Base-by-base conservation (phyloP, 2,113 vertebrate species). In the Cranoglanis bouderius region DNA sequence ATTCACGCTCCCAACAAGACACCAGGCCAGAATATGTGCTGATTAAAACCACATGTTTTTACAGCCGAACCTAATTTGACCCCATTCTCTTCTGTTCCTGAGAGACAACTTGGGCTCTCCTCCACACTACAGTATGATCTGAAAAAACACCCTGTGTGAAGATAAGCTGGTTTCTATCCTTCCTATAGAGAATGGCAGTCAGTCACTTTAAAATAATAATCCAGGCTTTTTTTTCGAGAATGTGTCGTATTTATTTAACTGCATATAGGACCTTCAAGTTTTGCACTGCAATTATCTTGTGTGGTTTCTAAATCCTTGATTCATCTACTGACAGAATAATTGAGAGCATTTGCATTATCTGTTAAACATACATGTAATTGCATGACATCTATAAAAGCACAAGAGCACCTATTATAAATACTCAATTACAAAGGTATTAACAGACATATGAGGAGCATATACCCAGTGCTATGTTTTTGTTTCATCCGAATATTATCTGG, bases 31-130 rank as follows among this genome's bases (percentile, higher is more conserved):
- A 59, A 82, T 82, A 86, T 86, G 83, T 29, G 61, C 82, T 90
- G 91, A 95, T 92, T 92, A 91, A 89, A 94, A 92, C 90, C 93
- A 95, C 92, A 93, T 93, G 94, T 94, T 93, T 86, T 59, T 32
- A 43, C 19, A 74, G 74, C 61, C 85, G 59, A 84, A 87, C 77
- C 85, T 85, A 77, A 85, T 59, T 57, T 88, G 86, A 91, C 88
- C 85, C 21, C 75, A 16, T 75, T 91, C 29, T 89, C 18, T 77
- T 77, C 81, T 65, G 61, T 78, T 93, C 92, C 89, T 93, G 90
- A 91, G 90, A 90, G 82, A 87, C 63, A 59, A 13, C 63, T 32
- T n/a, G 26, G 35, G 65, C 35, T 74, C 35, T 83, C 49, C 26
- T 63, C 55, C 72, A 51, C n/a, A 43, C 40, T 74, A 59, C 7